Conservation (phyloP, 1,140 invertebrate species). For the Zaprionus lachaisei region DNA sequence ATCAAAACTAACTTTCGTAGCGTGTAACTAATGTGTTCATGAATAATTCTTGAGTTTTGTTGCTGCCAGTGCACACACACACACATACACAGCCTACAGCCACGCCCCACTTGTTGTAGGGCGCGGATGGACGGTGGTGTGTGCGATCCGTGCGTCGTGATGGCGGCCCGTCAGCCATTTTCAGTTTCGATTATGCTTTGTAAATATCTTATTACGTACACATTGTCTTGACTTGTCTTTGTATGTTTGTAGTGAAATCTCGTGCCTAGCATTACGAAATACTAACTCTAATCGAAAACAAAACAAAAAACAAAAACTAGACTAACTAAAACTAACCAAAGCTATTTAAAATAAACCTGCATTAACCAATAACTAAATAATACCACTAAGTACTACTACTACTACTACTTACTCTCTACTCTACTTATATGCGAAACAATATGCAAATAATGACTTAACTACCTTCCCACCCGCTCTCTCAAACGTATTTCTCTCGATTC, state of each 20-base stretch:
- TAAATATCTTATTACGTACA: constrained; percentile 74
- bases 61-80: constrained; percentile 55
- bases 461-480: constrained; percentile 77
- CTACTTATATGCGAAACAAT: constrained; percentile 39
- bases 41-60: constrained; percentile 77
- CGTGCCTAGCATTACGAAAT: constrained; percentile 67
- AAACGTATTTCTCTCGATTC: constrained; percentile 30
- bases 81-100: constrained; percentile 32
- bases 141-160: constrained; percentile 30
- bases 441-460: constrained; percentile 77
- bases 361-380: constrained; percentile 24
- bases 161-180: constrained; percentile 48
- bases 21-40: constrained; percentile 72
- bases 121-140: neutral
- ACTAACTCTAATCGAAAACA: constrained; percentile 59
- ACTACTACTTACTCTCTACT: constrained; percentile 5
- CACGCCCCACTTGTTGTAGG: constrained; percentile 6
- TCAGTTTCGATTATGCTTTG: constrained; percentile 78
- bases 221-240: constrained; percentile 75
- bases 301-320: neutral
- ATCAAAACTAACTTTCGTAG: constrained; percentile 70
- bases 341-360: constrained; percentile 34
- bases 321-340: constrained; percentile 37
- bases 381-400: constrained; percentile 11
- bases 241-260: constrained; percentile 80